Percentiles rank a stretch among this genome's conserved stretches.
Evolutionary conservation across 2,888 invertebrate species (phyloP).

Genomic region (Campopleginae sp.): DNA sequence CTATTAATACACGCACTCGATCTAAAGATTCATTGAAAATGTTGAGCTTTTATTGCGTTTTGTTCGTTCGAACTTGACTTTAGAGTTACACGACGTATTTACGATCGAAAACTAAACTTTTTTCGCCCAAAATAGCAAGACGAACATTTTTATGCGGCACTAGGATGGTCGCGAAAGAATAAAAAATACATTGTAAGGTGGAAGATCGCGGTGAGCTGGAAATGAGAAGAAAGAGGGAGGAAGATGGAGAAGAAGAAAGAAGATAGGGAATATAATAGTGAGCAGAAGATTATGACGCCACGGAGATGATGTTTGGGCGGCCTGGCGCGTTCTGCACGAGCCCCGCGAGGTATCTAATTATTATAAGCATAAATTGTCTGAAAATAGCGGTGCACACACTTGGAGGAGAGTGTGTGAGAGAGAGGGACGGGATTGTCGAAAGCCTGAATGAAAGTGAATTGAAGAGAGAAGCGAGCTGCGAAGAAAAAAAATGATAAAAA

Average conservation of each 20-base stretch:
- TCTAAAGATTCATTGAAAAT: too few species aligned
- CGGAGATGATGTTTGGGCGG: constrained; percentile 53
- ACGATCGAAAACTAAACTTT: not conserved
- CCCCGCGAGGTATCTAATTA: constrained; percentile 66
- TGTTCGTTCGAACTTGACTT: not conserved
- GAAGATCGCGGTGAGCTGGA: constrained; percentile 1
- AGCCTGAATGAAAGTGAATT: constrained; percentile 46
- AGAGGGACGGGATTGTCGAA: constrained; percentile 33
- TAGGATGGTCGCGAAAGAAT: constrained; percentile 2
- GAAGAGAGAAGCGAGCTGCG: constrained; percentile 25
- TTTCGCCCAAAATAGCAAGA: not conserved
- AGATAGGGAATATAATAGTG: constrained; percentile 27
- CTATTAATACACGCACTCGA: too few species aligned
- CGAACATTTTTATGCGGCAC: not conserved
- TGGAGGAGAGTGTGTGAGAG: not conserved
- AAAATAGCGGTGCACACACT: constrained; percentile 56
- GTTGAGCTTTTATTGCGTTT: too few species aligned
- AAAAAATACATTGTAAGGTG: constrained; percentile 6
- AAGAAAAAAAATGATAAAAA: constrained; percentile 28
- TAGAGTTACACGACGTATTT: not conserved
- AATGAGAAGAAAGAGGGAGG: not conserved
- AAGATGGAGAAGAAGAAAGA: constrained; percentile 6
- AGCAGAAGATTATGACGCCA: constrained; percentile 54
- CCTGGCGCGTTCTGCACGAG: constrained; percentile 58
- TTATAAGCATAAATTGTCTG: constrained; percentile 67